These are phyloP conservation scores for Agriotes lineatus DNA, from an alignment of 2,888 invertebrate genomes.

Conservation along the genomic window DNA sequence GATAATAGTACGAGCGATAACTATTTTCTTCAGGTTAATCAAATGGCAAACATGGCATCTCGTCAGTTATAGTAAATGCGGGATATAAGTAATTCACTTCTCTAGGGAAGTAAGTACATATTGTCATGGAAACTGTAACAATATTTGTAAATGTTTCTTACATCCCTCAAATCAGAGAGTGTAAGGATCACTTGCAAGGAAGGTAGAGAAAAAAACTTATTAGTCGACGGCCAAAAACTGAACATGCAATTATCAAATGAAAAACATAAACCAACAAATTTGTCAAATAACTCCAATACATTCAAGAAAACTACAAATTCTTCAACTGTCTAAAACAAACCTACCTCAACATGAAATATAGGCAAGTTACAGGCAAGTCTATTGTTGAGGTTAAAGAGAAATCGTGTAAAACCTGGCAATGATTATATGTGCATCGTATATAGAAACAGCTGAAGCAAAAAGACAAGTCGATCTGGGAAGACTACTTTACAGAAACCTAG, in stretches of 20 bases:
- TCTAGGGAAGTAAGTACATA: too few species aligned
- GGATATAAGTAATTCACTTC: too few species aligned
- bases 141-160: too few species aligned
- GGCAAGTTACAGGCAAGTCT: conserved; percentile 55
- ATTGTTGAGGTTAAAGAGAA: conserved; percentile 58
- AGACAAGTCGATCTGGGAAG: background rate
- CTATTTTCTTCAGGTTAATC: too few species aligned
- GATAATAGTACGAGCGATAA: too few species aligned
- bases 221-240: conserved; percentile 53
- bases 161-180: too few species aligned
- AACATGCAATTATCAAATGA: conserved; percentile 53
- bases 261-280: conserved; percentile 52
- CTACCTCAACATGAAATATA: conserved; percentile 59
- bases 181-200: too few species aligned
- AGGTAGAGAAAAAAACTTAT: too few species aligned
- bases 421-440: conserved; percentile 26
- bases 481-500: background rate
- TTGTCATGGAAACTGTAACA: too few species aligned
- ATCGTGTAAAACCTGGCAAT: conserved; percentile 55
- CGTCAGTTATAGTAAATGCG: too few species aligned
- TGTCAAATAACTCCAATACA: conserved; percentile 58
- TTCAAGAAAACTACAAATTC: conserved; percentile 59
- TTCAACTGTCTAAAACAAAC: conserved; percentile 59
- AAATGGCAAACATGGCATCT: too few species aligned
- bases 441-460: conserved; percentile 23